Conservation (phyloP, 37 sponge, comb jelly and placozoan species). For the Corticium candelabrum region DNA sequence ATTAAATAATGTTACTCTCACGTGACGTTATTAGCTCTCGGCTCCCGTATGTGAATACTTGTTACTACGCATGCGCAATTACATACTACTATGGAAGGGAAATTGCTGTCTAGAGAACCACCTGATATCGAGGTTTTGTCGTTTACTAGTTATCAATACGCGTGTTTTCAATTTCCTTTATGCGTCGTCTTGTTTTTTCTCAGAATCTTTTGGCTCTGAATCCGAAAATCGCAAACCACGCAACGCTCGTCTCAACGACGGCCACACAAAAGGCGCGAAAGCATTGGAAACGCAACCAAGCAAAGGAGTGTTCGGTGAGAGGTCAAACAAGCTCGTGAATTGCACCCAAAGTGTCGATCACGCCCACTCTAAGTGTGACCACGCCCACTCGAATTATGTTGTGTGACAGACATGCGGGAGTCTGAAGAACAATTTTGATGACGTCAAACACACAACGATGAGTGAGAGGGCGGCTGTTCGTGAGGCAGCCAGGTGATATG, state of each 20-base stretch:
- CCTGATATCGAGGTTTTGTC: no score
- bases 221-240: slow-evolving; percentile 43
- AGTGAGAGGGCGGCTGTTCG: slow-evolving; percentile 82
- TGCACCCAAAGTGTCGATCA: background rate
- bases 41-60: no score
- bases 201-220: slow-evolving; percentile 78
- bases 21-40: no score
- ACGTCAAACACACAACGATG: slow-evolving; percentile 91
- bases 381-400: background rate
- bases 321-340: background rate
- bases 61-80: no score
- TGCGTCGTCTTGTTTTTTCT: no score
- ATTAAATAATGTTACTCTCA: no score
- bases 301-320: slow-evolving; percentile 74
- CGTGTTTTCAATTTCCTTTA: no score
- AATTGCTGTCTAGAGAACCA: background rate
- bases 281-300: slow-evolving; percentile 87
- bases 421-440: slow-evolving; percentile 82
- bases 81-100: background rate
- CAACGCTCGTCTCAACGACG: slow-evolving; percentile 62
- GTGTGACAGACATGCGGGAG: background rate
- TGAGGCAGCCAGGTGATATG: slow-evolving; percentile 40
- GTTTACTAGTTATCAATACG: no score
- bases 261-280: slow-evolving; percentile 62
- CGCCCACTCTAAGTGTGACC: background rate